Percentiles rank a stretch among this genome's conserved stretches.
Evolutionary conservation across 2,797 vertebrate species (phyloP).

Genomic region (Aselliscus stoliczkanus): DNA sequence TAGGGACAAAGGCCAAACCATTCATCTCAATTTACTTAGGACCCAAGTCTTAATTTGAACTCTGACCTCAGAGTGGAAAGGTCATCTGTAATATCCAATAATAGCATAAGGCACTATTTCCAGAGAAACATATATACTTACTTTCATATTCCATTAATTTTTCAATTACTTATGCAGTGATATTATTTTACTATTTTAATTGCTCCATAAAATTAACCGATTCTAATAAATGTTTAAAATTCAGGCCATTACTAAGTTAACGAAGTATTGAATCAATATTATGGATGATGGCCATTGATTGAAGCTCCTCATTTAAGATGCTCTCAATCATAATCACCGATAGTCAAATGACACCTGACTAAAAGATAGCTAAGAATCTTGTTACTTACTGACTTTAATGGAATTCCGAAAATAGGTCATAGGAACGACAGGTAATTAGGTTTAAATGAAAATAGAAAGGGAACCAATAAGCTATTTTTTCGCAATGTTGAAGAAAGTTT

Average conservation of each 20-base stretch:
- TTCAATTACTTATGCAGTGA: not conserved
- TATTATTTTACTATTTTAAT: not conserved
- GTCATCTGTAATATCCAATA: constrained; percentile 64
- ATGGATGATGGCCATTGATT: constrained; percentile 69
- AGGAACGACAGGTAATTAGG: constrained; percentile 49
- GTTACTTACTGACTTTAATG: constrained; percentile 57
- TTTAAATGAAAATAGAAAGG: constrained; percentile 29
- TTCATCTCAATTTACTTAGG: constrained; percentile 82
- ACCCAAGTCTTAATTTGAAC: constrained; percentile 77
- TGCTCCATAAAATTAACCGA: not conserved
- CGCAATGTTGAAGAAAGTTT: constrained; percentile 31
- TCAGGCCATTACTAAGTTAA: constrained; percentile 48
- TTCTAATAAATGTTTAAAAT: constrained; percentile 53
- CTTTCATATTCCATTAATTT: not conserved
- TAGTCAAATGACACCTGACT: constrained; percentile 65
- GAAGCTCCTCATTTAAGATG: constrained; percentile 63
- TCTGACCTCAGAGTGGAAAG: constrained; percentile 78
- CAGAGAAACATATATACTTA: constrained; percentile 46
- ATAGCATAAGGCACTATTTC: constrained; percentile 44
- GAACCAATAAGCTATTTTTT: constrained; percentile 18
- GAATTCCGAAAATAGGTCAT: constrained; percentile 62
- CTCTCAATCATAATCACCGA: constrained; percentile 68
- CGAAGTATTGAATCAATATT: constrained; percentile 73
- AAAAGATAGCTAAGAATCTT: constrained; percentile 47
- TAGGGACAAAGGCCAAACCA: constrained; percentile 75